Evolutionary conservation across 2,113 vertebrate species (phyloP).

Genomic region (Chlorodrepanis virens): DNA sequence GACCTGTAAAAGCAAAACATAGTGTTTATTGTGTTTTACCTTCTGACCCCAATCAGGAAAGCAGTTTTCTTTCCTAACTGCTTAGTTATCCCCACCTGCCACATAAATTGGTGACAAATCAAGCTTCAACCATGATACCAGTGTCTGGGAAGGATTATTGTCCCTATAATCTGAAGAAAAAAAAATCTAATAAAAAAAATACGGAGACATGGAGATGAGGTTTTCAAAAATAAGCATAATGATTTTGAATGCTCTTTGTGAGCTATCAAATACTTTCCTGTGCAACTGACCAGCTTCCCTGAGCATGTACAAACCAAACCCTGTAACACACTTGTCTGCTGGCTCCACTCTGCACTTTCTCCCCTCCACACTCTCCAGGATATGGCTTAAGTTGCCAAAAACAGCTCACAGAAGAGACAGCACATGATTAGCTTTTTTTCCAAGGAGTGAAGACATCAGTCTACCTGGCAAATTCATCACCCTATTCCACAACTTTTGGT

Average conservation of each 20-base stretch:
- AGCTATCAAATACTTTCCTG: not conserved
- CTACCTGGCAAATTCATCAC: not conserved
- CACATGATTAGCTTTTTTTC: not conserved
- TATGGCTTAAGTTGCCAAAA: not conserved
- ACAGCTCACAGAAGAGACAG: not conserved
- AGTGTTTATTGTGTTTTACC: not conserved
- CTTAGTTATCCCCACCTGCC: not conserved
- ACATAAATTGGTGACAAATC: not conserved
- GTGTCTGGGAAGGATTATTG: not conserved
- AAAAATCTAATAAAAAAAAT: not conserved
- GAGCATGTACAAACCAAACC: not conserved
- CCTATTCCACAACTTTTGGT: not conserved
- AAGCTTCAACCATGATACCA: not conserved
- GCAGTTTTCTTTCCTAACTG: not conserved
- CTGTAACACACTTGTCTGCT: not conserved
- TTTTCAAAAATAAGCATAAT: not conserved
- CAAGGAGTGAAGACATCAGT: not conserved
- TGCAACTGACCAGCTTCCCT: not conserved
- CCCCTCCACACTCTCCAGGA: not conserved
- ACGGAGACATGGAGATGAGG: not conserved
- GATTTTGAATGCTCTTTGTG: not conserved
- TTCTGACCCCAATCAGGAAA: not conserved
- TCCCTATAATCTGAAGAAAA: not conserved
- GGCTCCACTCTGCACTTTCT: not conserved
- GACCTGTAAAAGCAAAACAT: not conserved